Base-by-base conservation (phyloP, 2,888 invertebrate species). In the Eledona agricola region DNA sequence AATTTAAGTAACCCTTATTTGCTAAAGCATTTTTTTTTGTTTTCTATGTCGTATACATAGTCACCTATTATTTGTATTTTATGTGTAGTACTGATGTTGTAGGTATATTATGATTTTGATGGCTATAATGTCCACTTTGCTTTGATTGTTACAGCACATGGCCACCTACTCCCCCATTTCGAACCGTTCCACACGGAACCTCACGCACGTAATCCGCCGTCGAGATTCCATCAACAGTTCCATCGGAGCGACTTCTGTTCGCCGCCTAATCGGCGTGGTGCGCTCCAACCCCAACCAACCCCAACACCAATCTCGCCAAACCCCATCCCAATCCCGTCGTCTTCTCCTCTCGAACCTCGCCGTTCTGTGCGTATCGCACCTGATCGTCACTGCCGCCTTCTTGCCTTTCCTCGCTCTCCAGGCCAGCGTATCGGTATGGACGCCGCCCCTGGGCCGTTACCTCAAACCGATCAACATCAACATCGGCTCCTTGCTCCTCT, bases 191-290 rank as follows among this genome's bases (percentile, higher is more conserved):
- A 79, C 80, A 58, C 75, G 81, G 4, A 79, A 80, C 46, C 74
- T 78, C 13, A 57, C 53, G 9, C 59, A 51, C 53, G 60, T 70
- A 10, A 73, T 76, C 4, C 78, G 84, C 2, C 79, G 87, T 1
- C 79, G 86, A 7, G 88, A 88, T 65, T 88, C 88, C 0, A 81
- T 85, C 42, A 83, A 85, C 13, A 88, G 88, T 34, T 88, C 88
- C 0, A 85, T 88, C 16, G 89, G 89, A 1, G 88, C 88, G 0
- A 87, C 87, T 0, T 90, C 90, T 1, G 89, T 90, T 4, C 81
- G 89, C 2, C 81, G 89, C 0, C 78, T 91, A 6, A 82, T 90
- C 40, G 84, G 87, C 0, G 79, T 78, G 7, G 83, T 80, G 40
- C 77, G 81, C 20, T 35, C 51, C 16, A 40, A 29, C 40, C n/a